phyloP scores from a whole-genome alignment of 2,113 vertebrate species.

The Callopanchax toddi region DNA sequence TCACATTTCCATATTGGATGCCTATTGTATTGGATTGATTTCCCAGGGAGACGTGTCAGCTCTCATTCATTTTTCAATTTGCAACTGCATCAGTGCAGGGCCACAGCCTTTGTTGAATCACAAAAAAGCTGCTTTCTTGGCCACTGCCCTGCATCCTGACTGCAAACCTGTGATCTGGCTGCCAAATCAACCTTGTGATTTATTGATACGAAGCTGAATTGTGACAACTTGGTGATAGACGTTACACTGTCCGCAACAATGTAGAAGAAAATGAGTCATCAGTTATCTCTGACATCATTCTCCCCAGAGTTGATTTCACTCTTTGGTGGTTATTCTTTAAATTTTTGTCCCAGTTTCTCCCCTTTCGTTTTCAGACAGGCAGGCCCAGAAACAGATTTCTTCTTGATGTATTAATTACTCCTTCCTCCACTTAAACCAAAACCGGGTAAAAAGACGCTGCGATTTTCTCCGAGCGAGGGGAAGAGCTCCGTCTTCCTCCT shows the following conservation, averaged over 20 bases:
- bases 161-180: slow-evolving; percentile 50
- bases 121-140: slow-evolving; percentile 62
- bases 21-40: slow-evolving; percentile 70
- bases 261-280: background rate
- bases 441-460: slow-evolving; percentile 1
- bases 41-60: slow-evolving; percentile 67
- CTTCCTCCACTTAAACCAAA: slow-evolving; percentile 17
- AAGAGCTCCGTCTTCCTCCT: slow-evolving; percentile 38
- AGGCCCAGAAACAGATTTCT: slow-evolving; percentile 32
- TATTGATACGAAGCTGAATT: slow-evolving; percentile 57
- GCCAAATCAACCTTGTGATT: slow-evolving; percentile 68
- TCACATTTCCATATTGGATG: slow-evolving; percentile 67
- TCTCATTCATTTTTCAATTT: slow-evolving; percentile 78
- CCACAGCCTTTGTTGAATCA: slow-evolving; percentile 55
- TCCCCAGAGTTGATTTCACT: slow-evolving; percentile 34
- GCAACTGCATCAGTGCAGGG: slow-evolving; percentile 56
- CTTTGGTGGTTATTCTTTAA: slow-evolving; percentile 13
- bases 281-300: slow-evolving; percentile 46
- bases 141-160: slow-evolving; percentile 37
- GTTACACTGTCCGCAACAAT: slow-evolving; percentile 28
- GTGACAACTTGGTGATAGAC: slow-evolving; percentile 65
- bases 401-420: slow-evolving; percentile 69
- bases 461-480: background rate
- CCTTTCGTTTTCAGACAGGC: slow-evolving; percentile 1
- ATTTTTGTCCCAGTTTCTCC: slow-evolving; percentile 21